Base-by-base conservation (phyloP, 2,797 vertebrate genomes). In the Sebastes hubbsi region DNA sequence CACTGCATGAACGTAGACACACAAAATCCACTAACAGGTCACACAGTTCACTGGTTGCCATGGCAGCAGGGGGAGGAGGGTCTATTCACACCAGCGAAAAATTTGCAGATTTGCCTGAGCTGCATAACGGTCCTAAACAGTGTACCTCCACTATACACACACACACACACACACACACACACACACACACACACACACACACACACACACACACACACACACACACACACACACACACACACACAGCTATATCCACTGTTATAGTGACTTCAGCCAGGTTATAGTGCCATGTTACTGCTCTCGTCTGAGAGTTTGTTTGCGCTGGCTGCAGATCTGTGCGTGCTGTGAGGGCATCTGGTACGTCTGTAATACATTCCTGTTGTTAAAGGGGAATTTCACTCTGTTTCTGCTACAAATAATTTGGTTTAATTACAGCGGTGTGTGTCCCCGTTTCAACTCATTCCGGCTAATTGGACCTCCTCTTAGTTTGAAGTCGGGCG, bases 31-130 rank as follows among this genome's bases (percentile, higher is more conserved):
- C 65, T 73, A 62, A 74, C 54, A 72, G 79, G 80, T 88, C 74
- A 78, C 77, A 66, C 65, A 82, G 87, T 85, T 88, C 85, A 81
- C 34, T 25, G 64, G 89, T 88, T 89, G 79, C 86, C 81, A 92
- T 89, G 83, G 83, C 68, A 89, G 72, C 82, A 79, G 69, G 58
- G 60, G 46, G 58, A 79, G 59, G 76, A 78, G 76, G 61, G 79
- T 74, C 58, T 75, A 75, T 84, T 88, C 79, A 80, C 67, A 82
- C 52, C 55, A 75, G 82, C 3, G 7, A 79, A 86, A 85, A 72
- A 83, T 70, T 69, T 84, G 78, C 73, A 84, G 81, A 88, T 86
- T 87, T 89, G 75, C 60, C 42, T 60, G 79, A 83, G 83, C 72
- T 81, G 70, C 81, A 87, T 59, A 82, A 77, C 36, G 30, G 29